Conservation (phyloP, 2,113 vertebrate genomes). For the Podocnemis expansa region DNA sequence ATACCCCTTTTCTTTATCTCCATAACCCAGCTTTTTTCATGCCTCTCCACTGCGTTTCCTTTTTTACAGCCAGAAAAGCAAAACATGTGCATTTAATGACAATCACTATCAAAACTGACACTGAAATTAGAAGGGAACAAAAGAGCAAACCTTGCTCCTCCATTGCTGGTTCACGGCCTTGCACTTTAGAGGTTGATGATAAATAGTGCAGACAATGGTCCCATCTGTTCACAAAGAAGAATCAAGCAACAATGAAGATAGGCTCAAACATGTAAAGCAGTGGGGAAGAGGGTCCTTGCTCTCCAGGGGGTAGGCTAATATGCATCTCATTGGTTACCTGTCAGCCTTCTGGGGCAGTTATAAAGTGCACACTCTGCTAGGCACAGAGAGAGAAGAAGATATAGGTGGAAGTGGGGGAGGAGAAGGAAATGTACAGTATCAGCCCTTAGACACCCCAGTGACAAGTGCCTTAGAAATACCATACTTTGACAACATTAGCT, state of each 20-base stretch:
- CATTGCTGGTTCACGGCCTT: conserved; percentile 27
- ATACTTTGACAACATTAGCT: neutral
- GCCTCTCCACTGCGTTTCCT: rapidly evolving
- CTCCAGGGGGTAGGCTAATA: neutral
- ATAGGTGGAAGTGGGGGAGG: neutral
- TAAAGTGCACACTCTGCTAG: neutral
- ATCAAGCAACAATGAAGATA: conserved; percentile 30
- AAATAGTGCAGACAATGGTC: conserved; percentile 34
- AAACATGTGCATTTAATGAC: rapidly evolving
- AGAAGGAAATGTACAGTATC: neutral
- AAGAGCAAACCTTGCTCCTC: conserved; percentile 64
- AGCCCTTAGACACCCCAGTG: neutral
- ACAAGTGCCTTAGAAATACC: neutral
- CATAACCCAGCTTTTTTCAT: rapidly evolving
- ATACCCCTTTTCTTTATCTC: neutral
- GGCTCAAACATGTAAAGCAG: neutral
- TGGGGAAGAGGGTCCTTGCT: neutral
- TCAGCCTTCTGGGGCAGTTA: conserved; percentile 53
- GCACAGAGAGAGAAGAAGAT: neutral
- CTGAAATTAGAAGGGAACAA: conserved; percentile 55
- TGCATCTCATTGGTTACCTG: conserved; percentile 72
- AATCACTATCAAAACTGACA: neutral
- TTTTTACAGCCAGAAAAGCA: neutral
- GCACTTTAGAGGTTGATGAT: neutral
- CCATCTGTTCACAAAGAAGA: conserved; percentile 34